A percentile compares a stretch with the other conserved stretches of the same genome.
These are phyloP conservation scores for Stenurella melanura DNA, from an alignment of 2,888 invertebrate species.

Conservation along the genomic window DNA sequence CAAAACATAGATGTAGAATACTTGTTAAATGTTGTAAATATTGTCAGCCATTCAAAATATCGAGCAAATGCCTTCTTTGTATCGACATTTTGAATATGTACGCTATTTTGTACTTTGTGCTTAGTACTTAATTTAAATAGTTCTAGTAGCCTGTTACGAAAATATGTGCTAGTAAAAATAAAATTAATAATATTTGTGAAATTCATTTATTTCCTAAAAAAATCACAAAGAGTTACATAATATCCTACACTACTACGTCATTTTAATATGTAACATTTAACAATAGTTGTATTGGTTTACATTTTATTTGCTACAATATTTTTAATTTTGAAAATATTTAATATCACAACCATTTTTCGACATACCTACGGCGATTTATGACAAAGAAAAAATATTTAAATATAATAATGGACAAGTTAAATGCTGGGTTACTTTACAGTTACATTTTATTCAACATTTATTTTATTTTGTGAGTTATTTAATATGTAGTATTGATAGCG, in stretches of 20 bases:
- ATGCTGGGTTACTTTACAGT: neutral
- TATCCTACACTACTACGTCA: constrained; percentile 29
- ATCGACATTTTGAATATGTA: constrained; percentile 40
- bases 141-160: constrained; percentile 27
- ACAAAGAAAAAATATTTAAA: neutral
- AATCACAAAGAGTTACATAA: constrained; percentile 60
- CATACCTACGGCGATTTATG: constrained; percentile 26
- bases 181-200: constrained; percentile 41
- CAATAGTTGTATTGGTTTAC: constrained; percentile 42
- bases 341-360: constrained; percentile 47
- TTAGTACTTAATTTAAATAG: constrained; percentile 9
- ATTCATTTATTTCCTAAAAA: constrained; percentile 60
- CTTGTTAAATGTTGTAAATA: constrained; percentile 30
- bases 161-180: constrained; percentile 40
- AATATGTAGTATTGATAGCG: neutral
- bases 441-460: neutral
- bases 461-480: neutral
- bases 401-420: neutral
- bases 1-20: neutral
- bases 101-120: neutral
- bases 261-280: constrained; percentile 51
- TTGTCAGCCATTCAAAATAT: constrained; percentile 38
- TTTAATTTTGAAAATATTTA: constrained; percentile 39
- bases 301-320: constrained; percentile 40
- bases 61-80: constrained; percentile 50